A percentile compares a stretch with the other conserved stretches of the same genome.
Conservation (phyloP, 2,113 vertebrate species). For the Crotalus tigris region DNA sequence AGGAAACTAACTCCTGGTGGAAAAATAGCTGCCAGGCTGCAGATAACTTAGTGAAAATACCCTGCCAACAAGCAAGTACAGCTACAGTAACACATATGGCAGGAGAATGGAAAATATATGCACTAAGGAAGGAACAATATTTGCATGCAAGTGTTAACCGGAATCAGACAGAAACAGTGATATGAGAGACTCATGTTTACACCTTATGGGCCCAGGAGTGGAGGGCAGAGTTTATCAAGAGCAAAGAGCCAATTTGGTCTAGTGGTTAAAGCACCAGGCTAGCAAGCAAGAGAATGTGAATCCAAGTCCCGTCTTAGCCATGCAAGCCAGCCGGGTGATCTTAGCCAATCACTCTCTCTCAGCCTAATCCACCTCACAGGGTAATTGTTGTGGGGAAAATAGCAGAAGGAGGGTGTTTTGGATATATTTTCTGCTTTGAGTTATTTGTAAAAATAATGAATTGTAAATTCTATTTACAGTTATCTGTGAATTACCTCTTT, state of each 20-base stretch:
- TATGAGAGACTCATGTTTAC: not conserved
- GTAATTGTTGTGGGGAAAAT: not conserved
- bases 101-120: constrained; percentile 51
- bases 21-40: constrained; percentile 54
- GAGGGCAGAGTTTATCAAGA: not conserved
- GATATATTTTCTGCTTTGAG: not conserved
- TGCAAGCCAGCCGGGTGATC: not conserved
- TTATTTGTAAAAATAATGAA: not conserved
- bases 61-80: constrained; percentile 45
- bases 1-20: constrained; percentile 44
- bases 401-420: not conserved
- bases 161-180: not conserved
- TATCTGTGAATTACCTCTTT: not conserved
- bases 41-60: constrained; percentile 64
- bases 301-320: not conserved
- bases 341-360: not conserved
- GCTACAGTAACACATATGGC: constrained; percentile 47
- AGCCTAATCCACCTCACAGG: not conserved
- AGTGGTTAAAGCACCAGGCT: not conserved
- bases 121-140: constrained; percentile 18
- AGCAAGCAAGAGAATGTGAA: not conserved
- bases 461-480: not conserved
- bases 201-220: not conserved
- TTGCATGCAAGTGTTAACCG: constrained; percentile 27
- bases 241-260: not conserved